These are phyloP conservation scores for Ctenopoma multispine DNA, from an alignment of 2,797 vertebrate genomes.

Conservation along the genomic window DNA sequence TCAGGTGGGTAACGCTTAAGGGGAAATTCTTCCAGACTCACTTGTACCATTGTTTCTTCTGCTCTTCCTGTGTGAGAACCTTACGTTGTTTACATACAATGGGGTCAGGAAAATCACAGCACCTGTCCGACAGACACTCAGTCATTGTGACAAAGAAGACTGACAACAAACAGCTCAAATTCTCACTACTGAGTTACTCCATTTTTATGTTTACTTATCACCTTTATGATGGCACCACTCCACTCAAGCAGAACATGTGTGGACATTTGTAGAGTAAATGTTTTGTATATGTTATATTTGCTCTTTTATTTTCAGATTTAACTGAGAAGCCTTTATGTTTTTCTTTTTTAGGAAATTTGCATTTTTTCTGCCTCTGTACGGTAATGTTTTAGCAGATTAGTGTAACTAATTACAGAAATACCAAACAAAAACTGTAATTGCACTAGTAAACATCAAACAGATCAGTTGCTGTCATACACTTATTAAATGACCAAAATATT, in stretches of 20 bases:
- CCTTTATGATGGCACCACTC: constrained; percentile 22
- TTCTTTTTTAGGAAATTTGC: not conserved
- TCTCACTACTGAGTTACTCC: constrained; percentile 22
- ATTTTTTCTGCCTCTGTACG: not conserved
- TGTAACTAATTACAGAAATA: not conserved
- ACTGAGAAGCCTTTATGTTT: not conserved
- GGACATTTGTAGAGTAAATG: constrained; percentile 3
- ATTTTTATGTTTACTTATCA: constrained; percentile 19
- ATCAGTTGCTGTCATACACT: too few species aligned
- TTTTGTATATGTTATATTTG: constrained; percentile 3
- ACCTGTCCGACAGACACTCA: constrained; percentile 73
- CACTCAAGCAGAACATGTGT: constrained; percentile 3
- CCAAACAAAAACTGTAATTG: not conserved
- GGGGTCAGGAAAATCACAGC: constrained; percentile 75
- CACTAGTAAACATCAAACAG: not conserved
- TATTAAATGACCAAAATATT: not conserved
- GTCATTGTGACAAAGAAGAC: constrained; percentile 69
- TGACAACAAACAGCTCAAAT: constrained; percentile 51
- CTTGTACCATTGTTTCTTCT: constrained; percentile 74
- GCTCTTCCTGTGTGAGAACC: constrained; percentile 79
- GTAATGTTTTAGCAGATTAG: not conserved
- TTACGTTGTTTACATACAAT: constrained; percentile 81
- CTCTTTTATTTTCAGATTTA: not conserved
- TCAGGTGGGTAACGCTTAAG: constrained; percentile 59
- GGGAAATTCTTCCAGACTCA: constrained; percentile 68